Conservation (phyloP, 2,113 vertebrate genomes). For the Lepus timidus region DNA sequence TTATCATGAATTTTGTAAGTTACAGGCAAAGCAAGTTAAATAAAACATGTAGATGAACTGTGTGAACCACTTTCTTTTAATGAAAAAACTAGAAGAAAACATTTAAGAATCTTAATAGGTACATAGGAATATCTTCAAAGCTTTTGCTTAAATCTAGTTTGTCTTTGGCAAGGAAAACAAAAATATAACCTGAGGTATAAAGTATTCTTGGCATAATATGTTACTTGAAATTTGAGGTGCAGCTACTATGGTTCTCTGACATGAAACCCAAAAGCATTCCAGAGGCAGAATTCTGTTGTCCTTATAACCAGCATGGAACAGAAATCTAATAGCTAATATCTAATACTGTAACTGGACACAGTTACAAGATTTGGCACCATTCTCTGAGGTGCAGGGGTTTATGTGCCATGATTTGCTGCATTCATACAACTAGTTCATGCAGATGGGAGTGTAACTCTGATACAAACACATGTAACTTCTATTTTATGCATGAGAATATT, state of each 20-base stretch:
- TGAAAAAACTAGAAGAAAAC: not conserved
- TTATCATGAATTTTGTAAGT: conserved; percentile 1
- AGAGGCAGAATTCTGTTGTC: not conserved
- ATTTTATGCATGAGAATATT: not conserved
- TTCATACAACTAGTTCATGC: not conserved
- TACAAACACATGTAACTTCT: not conserved
- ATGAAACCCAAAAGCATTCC: not conserved
- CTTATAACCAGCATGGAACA: not conserved
- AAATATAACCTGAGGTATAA: not conserved
- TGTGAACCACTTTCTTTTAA: not conserved
- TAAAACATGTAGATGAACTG: not conserved
- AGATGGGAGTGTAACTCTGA: not conserved
- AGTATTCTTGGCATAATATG: not conserved
- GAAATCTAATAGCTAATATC: not conserved
- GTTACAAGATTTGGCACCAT: not conserved
- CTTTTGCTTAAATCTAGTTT: not conserved
- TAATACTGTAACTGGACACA: not conserved
- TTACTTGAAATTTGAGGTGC: not conserved
- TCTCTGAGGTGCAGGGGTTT: not conserved
- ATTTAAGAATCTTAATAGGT: not conserved
- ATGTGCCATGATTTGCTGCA: not conserved
- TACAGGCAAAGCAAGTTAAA: not conserved
- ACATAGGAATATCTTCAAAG: not conserved
- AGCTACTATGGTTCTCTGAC: not conserved
- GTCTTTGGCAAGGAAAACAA: not conserved